phyloP scores from a whole-genome alignment of 2,797 vertebrate genomes.

The Astyanax mexicanus region DNA sequence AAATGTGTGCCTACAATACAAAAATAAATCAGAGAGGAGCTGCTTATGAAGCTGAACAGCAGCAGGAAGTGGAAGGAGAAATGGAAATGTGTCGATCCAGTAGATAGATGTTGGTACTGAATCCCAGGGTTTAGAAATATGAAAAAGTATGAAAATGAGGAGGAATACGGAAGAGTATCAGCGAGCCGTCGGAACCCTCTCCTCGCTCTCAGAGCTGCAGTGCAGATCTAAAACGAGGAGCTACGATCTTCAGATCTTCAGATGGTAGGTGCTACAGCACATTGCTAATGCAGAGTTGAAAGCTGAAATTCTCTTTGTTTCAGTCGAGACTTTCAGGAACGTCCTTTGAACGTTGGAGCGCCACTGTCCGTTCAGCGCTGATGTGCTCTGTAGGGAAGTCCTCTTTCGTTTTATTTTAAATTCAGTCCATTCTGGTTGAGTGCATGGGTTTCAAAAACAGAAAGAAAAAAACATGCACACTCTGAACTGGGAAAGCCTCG shows the following conservation, averaged over 20 bases:
- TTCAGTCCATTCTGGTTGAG: neutral
- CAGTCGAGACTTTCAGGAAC: neutral
- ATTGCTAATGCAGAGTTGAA: slow-evolving; percentile 9
- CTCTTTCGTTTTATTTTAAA: neutral
- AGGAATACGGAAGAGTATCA: neutral
- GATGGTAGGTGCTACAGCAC: neutral
- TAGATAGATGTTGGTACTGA: neutral
- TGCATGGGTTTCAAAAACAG: too few relatives aligned
- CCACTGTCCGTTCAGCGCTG: neutral
- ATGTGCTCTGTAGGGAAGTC: neutral
- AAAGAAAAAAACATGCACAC: neutral
- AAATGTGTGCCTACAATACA: too few relatives aligned
- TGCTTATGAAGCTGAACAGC: too few relatives aligned
- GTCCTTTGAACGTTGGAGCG: neutral
- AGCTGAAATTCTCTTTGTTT: slow-evolving; percentile 6
- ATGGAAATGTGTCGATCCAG: neutral
- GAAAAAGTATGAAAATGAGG: neutral
- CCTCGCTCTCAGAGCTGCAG: neutral
- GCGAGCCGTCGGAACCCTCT: neutral
- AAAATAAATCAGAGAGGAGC: neutral
- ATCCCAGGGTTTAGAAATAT: neutral
- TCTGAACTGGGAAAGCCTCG: neutral
- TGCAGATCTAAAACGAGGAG: neutral
- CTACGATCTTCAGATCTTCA: neutral
- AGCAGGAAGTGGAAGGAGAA: neutral